phyloP scores from a whole-genome alignment of 2,888 invertebrate genomes.

The Scrobipalpa atriplicella region DNA sequence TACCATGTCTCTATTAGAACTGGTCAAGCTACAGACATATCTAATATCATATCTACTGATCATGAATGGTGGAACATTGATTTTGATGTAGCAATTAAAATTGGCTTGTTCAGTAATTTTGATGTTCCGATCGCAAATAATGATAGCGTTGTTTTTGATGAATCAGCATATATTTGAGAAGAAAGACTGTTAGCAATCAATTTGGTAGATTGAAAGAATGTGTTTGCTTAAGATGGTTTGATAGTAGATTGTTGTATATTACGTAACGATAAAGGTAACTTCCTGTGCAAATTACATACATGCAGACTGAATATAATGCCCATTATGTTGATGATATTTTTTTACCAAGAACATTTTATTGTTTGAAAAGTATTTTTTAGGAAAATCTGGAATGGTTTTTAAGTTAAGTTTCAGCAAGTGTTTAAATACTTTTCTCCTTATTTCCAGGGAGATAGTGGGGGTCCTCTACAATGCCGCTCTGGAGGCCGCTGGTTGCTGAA shows the following conservation, averaged over 20 bases:
- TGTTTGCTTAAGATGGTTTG: background rate
- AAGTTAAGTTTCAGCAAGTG: background rate
- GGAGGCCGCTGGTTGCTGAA: slow-evolving; percentile 94
- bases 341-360: too few relatives aligned
- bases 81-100: slow-evolving; percentile 44
- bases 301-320: too few relatives aligned
- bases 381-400: background rate
- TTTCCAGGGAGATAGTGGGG: slow-evolving; percentile 93
- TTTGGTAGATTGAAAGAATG: background rate
- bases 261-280: slow-evolving; percentile 8
- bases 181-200: slow-evolving; percentile 12
- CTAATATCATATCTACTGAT: slow-evolving; percentile 43
- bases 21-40: slow-evolving; percentile 30
- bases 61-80: slow-evolving; percentile 39
- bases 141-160: slow-evolving; percentile 30
- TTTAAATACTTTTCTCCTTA: background rate
- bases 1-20: background rate
- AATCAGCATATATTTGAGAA: slow-evolving; percentile 22
- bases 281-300: background rate
- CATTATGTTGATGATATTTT: too few relatives aligned
- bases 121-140: slow-evolving; percentile 33
- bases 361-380: too few relatives aligned
- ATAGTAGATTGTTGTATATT: background rate
- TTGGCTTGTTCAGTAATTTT: slow-evolving; percentile 34
- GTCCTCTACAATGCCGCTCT: slow-evolving; percentile 92